Evolutionary conservation across 1,140 invertebrate genomes (phyloP).

Genomic region (Bursaphelenchus mucronatus): DNA sequence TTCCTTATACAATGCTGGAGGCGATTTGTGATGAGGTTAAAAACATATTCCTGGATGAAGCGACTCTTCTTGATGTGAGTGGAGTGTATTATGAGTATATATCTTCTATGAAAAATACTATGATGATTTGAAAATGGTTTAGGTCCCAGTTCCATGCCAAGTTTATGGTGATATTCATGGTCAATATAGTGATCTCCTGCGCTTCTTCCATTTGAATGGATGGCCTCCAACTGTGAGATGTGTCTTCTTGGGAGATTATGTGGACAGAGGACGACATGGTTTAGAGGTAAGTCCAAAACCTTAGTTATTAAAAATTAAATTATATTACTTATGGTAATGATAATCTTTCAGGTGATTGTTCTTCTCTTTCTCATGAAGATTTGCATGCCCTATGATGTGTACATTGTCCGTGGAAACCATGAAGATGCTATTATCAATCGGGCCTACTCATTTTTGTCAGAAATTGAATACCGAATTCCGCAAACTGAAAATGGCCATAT

Average conservation of each 20-base stretch:
- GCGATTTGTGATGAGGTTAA: slow-evolving; percentile 15
- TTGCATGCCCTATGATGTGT: slow-evolving; percentile 26
- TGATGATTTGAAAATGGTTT: not conserved
- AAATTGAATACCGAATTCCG: slow-evolving; percentile 20
- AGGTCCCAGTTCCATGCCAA: slow-evolving; percentile 18
- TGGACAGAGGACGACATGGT: slow-evolving; percentile 28
- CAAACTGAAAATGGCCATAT: slow-evolving; percentile 11
- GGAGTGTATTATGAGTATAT: no score
- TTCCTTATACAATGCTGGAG: slow-evolving; percentile 14
- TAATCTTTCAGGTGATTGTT: slow-evolving; percentile 6
- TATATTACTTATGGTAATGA: not conserved
- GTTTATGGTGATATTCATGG: slow-evolving; percentile 63
- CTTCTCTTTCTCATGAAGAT: slow-evolving; percentile 23
- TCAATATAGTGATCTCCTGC: slow-evolving; percentile 63
- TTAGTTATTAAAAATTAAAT: no score
- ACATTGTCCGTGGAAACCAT: slow-evolving; percentile 23
- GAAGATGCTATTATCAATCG: slow-evolving; percentile 24
- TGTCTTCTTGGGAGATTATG: slow-evolving; percentile 32
- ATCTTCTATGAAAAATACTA: not conserved
- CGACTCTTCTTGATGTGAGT: slow-evolving; percentile 18
- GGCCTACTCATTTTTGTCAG: slow-evolving; percentile 23
- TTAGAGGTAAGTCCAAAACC: slow-evolving; percentile 15
- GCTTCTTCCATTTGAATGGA: slow-evolving; percentile 61
- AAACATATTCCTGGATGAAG: slow-evolving; percentile 9
- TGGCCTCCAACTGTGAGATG: slow-evolving; percentile 26